phyloP scores from a whole-genome alignment of 2,113 vertebrate species.

The Pterocles burchelli region DNA sequence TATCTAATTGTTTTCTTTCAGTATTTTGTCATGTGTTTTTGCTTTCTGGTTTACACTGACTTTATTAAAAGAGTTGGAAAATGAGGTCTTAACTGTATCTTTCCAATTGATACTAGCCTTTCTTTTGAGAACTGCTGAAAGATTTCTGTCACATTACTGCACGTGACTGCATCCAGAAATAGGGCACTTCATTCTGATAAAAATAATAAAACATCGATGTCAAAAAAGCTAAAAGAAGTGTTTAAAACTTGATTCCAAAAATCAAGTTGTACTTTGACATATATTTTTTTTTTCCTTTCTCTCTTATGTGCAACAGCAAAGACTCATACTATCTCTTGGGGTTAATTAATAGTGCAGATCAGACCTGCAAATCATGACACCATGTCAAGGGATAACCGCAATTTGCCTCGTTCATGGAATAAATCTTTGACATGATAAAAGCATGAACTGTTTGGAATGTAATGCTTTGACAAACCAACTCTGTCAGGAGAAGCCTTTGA shows the following conservation, averaged over 20 bases:
- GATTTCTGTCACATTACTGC: not conserved
- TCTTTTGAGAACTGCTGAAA: not conserved
- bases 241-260: not conserved
- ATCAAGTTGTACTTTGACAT: not conserved
- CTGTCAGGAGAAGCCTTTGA: not conserved
- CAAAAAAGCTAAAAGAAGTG: not conserved
- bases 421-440: not conserved
- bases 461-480: not conserved
- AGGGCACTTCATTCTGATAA: not conserved
- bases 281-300: not conserved
- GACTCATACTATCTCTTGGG: not conserved
- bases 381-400: not conserved
- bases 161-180: not conserved
- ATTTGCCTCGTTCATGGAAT: not conserved
- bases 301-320: not conserved
- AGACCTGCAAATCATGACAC: not conserved
- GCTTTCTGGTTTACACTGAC: not conserved
- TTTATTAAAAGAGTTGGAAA: not conserved
- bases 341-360: not conserved
- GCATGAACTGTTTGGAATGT: not conserved
- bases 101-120: not conserved
- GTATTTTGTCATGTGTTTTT: not conserved
- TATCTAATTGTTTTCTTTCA: not conserved
- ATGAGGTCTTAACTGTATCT: not conserved
- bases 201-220: not conserved